These are phyloP conservation scores for Eupithecia subumbrata DNA, from an alignment of 2,888 invertebrate species.

Conservation along the genomic window DNA sequence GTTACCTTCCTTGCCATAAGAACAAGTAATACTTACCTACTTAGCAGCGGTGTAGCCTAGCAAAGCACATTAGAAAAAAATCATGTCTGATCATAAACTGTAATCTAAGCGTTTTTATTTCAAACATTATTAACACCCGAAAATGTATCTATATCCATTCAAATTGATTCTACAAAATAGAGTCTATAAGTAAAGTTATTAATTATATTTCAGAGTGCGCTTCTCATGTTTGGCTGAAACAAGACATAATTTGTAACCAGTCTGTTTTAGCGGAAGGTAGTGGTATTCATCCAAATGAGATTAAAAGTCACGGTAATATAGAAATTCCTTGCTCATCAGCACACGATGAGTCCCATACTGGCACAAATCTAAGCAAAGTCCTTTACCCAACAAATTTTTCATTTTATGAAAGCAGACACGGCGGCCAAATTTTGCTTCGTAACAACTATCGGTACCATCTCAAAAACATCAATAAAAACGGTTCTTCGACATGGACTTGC, in stretches of 20 bases:
- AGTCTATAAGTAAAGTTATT: neutral
- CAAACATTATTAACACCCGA: no score
- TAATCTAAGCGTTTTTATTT: neutral
- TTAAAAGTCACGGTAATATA: neutral
- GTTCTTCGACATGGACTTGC: conserved; percentile 7
- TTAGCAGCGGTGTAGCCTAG: no score
- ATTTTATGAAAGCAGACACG: conserved; percentile 3
- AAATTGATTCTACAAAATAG: neutral
- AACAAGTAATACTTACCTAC: no score
- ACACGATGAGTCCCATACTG: neutral
- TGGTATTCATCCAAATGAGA: neutral
- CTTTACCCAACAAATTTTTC: conserved; percentile 8
- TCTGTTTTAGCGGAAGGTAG: neutral
- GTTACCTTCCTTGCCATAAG: no score
- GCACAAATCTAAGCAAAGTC: neutral
- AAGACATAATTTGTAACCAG: neutral
- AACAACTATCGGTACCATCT: conserved; percentile 13
- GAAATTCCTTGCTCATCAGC: neutral
- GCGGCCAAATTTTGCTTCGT: conserved; percentile 1
- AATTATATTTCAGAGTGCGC: neutral
- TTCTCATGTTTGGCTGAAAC: neutral
- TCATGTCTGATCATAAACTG: neutral
- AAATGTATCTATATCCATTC: neutral
- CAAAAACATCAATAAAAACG: neutral
- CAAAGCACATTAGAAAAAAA: no score